Base-by-base conservation (phyloP, 2,888 invertebrate species). In the Dolichopus griseipennis region DNA sequence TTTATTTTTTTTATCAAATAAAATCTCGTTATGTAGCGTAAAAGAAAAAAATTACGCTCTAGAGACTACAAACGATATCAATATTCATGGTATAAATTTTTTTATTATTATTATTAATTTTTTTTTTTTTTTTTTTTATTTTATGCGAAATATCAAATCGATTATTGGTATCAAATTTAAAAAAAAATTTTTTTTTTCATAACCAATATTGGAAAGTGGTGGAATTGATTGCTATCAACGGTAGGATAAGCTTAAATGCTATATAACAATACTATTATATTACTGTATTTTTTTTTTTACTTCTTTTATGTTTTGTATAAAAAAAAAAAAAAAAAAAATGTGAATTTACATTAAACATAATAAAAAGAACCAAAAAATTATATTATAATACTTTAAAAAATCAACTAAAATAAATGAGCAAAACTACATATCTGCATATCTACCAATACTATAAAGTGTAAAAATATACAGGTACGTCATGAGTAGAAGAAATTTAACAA, bases 61-160 rank as follows among this genome's bases (percentile, higher is more conserved):
- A 18, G 52, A 52, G 52, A 52, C 52, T 6, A 52, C 15, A 15
- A 18, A 52, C 15, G 52, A 18, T 52, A 52, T 52, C n/a, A 52
- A 52, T 52, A 52, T 52, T 52, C 52, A 52, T 52, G 6, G 52
- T 52, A 52, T 52, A 7, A 52, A 15, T 12, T 15, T 52, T n/a
- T 12, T 52, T 52, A 52, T 52, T 52, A 52, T 52, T 52, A 18
- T 52, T 52, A 52, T 52, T 52, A 27, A 27, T 5, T 4, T 27
- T 27, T 27, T 27, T 27, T 27, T 27, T 2, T 27, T 27, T 27
- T 27, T 27, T 27, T 27, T 27, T 27, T 10, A 43, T 52, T 52
- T 52, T 52, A 52, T 52, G 52, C 18, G 52, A 52, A 52, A 52
- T 52, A 52, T 52, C 18, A 52, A 52, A 52, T 52, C 52, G 52